Evolutionary conservation across 2,113 vertebrate genomes (phyloP).

Genomic region (Caracal caracal): DNA sequence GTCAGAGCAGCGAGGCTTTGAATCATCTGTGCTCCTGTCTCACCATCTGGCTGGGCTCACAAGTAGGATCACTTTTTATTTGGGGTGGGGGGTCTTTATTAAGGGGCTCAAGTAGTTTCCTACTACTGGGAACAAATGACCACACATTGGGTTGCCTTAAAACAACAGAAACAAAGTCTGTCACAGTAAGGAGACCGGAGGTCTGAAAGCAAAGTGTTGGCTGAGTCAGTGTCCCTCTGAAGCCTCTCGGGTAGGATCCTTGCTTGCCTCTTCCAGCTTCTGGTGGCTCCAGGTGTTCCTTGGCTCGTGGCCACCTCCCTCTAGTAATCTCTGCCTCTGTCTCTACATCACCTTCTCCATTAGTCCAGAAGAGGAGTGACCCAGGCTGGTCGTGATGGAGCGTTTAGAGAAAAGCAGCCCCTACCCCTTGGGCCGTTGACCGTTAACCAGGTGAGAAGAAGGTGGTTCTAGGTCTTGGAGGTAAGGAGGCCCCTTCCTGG

Average conservation of each 20-base stretch:
- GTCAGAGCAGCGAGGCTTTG: neutral
- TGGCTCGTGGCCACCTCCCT: neutral
- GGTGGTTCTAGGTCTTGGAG: neutral
- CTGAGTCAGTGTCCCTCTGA: fast-evolving
- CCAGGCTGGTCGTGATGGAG: neutral
- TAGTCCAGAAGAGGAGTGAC: neutral
- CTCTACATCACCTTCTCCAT: neutral
- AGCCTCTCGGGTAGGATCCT: neutral
- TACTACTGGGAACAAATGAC: neutral
- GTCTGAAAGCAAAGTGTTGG: neutral
- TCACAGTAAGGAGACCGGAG: neutral
- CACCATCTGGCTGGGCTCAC: neutral
- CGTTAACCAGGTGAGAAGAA: neutral
- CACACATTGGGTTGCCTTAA: neutral
- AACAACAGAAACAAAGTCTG: neutral
- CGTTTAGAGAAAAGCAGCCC: neutral
- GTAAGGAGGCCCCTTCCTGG: neutral
- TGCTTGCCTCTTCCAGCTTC: neutral
- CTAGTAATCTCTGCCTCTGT: neutral
- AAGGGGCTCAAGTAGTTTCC: neutral
- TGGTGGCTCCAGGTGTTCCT: neutral
- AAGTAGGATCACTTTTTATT: neutral
- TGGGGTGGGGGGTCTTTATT: neutral
- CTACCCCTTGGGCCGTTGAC: neutral
- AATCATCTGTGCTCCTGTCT: neutral